Conservation (phyloP, 23 tunicate genomes). For the Phallusia fumigata region DNA sequence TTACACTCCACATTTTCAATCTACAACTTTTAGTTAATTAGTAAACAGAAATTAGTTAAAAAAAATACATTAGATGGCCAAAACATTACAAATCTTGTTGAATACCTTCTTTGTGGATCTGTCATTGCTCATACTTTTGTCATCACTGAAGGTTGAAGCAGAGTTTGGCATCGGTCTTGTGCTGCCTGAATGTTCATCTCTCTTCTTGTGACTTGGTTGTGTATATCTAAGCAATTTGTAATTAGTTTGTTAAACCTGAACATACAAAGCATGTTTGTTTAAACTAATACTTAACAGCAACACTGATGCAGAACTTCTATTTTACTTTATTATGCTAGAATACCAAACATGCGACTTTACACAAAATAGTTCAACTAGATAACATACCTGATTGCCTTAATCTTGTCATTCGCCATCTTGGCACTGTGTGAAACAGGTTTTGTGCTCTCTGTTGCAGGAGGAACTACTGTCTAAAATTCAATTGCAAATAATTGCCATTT, state of each 20-base stretch:
- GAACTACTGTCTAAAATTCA: not conserved
- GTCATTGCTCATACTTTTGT: not conserved
- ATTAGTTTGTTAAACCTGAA: no score
- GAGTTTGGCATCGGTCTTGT: conserved; percentile 1
- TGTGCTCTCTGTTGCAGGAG: not conserved
- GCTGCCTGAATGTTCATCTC: not conserved
- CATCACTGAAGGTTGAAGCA: not conserved
- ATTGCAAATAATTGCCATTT: not conserved
- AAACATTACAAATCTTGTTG: not conserved
- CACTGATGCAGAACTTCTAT: no score
- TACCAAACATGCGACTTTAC: no score
- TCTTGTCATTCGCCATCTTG: conserved; percentile 11
- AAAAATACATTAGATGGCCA: not conserved
- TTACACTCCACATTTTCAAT: no score
- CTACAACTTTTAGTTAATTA: no score
- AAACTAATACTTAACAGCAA: no score
- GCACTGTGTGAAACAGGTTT: conserved; percentile 25
- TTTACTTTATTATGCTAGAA: no score
- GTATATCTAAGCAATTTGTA: not conserved
- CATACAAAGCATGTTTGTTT: no score
- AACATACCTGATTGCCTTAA: conserved; percentile 13
- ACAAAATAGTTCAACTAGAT: no score
- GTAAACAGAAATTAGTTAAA: no score
- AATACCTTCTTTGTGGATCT: conserved; percentile 25
- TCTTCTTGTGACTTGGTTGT: conserved; percentile 12